Percentiles rank a stretch among this genome's conserved stretches.
Conservation (phyloP, 2,888 invertebrate genomes). For the Lycia hirtaria region DNA sequence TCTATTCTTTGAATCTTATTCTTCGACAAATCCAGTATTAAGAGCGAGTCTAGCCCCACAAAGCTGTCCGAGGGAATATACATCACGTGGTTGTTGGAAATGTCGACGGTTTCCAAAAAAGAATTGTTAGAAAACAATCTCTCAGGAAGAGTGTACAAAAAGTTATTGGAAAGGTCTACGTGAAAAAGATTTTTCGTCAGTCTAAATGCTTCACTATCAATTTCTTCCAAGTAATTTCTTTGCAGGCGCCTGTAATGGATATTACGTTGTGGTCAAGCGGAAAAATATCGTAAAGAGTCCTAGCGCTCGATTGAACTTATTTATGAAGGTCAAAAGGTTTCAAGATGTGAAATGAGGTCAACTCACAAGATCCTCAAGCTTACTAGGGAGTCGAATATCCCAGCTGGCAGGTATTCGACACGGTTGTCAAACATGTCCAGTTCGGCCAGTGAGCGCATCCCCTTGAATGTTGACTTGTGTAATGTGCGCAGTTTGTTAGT, state of each 20-base stretch:
- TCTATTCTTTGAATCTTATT: slow-evolving; percentile 87
- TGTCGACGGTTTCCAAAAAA: slow-evolving; percentile 86
- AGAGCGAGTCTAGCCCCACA: slow-evolving; percentile 83
- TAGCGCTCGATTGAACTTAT: slow-evolving; percentile 15
- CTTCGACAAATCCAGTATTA: slow-evolving; percentile 89
- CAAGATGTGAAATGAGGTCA: neutral
- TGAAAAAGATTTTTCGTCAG: slow-evolving; percentile 87
- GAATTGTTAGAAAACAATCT: slow-evolving; percentile 85
- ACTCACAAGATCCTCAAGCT: slow-evolving; percentile 88
- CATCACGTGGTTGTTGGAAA: slow-evolving; percentile 88
- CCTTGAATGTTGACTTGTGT: slow-evolving; percentile 89
- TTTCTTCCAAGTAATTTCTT: slow-evolving; percentile 87
- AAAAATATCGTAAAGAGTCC: slow-evolving; percentile 10
- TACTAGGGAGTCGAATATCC: slow-evolving; percentile 87
- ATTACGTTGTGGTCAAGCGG: slow-evolving; percentile 30
- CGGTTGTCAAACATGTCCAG: slow-evolving; percentile 91
- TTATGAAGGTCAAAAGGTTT: neutral
- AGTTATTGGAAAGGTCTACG: slow-evolving; percentile 88
- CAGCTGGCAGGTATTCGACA: slow-evolving; percentile 87
- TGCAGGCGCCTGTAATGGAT: slow-evolving; percentile 86
- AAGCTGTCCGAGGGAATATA: slow-evolving; percentile 86
- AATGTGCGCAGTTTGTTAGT: slow-evolving; percentile 88
- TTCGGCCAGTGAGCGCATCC: slow-evolving; percentile 87
- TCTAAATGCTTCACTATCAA: slow-evolving; percentile 85
- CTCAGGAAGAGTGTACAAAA: slow-evolving; percentile 84